Percentiles rank a stretch among this genome's conserved stretches.
Evolutionary conservation across 2,797 vertebrate species (phyloP).

Genomic region (Huso huso): DNA sequence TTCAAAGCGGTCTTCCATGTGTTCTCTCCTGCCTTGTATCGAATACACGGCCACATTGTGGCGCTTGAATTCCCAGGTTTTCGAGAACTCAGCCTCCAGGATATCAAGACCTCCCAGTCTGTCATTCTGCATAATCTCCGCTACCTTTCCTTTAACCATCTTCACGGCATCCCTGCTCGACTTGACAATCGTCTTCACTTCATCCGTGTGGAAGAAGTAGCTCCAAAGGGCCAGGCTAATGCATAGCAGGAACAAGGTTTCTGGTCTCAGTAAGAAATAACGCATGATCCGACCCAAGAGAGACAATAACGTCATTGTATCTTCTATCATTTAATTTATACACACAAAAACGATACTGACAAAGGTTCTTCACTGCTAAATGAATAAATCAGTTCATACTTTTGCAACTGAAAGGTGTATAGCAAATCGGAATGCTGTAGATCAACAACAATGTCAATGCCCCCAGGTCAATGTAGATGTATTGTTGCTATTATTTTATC

Average conservation of each 20-base stretch:
- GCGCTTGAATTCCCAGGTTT: conserved; percentile 96
- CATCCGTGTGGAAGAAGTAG: conserved; percentile 98
- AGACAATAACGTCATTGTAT: conserved; percentile 98
- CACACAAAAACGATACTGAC: conserved; percentile 20
- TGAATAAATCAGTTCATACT: too few relatives aligned
- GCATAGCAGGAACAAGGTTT: conserved; percentile 94
- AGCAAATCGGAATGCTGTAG: too few relatives aligned
- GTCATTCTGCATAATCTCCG: conserved; percentile 97
- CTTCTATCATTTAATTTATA: conserved; percentile 79
- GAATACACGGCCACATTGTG: conserved; percentile 94
- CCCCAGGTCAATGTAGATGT: too few relatives aligned
- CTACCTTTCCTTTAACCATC: conserved; percentile 98
- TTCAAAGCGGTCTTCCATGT: conserved; percentile 98
- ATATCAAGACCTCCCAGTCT: conserved; percentile 82
- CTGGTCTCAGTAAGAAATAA: conserved; percentile 96
- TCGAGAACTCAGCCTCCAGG: conserved; percentile 92
- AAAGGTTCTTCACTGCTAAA: too few relatives aligned
- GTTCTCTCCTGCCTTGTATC: conserved; percentile 93
- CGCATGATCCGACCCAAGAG: conserved; percentile 98
- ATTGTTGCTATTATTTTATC: too few relatives aligned
- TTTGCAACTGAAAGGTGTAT: too few relatives aligned
- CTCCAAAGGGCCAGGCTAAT: conserved; percentile 98
- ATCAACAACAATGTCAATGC: too few relatives aligned
- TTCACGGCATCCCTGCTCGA: conserved; percentile 97
- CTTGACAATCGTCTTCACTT: conserved; percentile 98